Percentiles rank a stretch among this genome's conserved stretches.
phyloP scores from a whole-genome alignment of 2,888 invertebrate species.

The Apotomis capreana region DNA sequence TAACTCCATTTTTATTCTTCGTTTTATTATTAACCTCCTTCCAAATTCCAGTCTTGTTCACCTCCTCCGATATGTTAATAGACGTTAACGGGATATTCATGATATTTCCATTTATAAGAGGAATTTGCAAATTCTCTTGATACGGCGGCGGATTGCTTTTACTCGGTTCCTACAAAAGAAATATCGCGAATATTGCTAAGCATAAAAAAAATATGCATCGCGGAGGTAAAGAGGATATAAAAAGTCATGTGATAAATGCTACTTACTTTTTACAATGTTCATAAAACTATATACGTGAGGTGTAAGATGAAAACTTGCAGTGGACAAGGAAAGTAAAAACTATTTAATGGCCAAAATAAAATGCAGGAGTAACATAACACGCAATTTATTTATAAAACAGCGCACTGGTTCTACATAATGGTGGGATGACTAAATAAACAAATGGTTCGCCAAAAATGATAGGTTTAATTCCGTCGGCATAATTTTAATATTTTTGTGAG shows the following conservation, averaged over 20 bases:
- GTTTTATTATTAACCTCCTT: slow-evolving; percentile 91
- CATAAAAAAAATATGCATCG: background rate
- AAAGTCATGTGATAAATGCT: slow-evolving; percentile 25
- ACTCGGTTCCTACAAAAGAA: slow-evolving; percentile 69
- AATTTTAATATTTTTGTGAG: slow-evolving; percentile 81
- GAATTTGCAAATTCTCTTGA: slow-evolving; percentile 91
- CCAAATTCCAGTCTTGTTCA: slow-evolving; percentile 97
- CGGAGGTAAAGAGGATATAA: slow-evolving; percentile 11
- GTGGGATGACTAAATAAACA: slow-evolving; percentile 58
- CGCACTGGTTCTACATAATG: slow-evolving; percentile 55
- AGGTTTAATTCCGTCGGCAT: slow-evolving; percentile 68
- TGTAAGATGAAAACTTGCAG: slow-evolving; percentile 42
- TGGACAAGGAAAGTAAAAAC: slow-evolving; percentile 55
- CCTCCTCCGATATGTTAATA: slow-evolving; percentile 96
- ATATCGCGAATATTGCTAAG: slow-evolving; percentile 3
- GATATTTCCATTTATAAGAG: slow-evolving; percentile 93
- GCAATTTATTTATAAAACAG: slow-evolving; percentile 64
- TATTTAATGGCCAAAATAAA: slow-evolving; percentile 59
- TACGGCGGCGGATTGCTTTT: slow-evolving; percentile 79
- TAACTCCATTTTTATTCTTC: slow-evolving; percentile 62
- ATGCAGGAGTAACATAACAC: slow-evolving; percentile 63
- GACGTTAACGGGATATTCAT: slow-evolving; percentile 94
- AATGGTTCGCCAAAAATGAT: slow-evolving; percentile 55
- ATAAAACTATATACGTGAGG: slow-evolving; percentile 39
- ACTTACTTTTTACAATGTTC: slow-evolving; percentile 39